Evolutionary conservation across 2,113 vertebrate species (phyloP), one percentile per base, ranked within the genome.

Genomic region (Catharus minimus): DNA sequence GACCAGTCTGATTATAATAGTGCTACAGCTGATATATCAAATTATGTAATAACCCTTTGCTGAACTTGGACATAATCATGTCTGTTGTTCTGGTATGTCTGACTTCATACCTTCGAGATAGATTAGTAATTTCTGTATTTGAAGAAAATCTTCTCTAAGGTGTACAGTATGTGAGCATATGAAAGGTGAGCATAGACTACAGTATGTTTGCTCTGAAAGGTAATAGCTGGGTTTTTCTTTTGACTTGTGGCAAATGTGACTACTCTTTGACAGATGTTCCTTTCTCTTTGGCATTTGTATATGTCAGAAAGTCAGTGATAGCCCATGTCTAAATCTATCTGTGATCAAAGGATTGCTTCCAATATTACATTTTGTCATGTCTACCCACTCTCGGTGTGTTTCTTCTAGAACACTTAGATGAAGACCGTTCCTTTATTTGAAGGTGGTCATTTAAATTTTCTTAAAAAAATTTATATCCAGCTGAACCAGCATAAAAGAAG

Each of bases 361-460:
- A 50, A 8, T 38, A 39, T 24, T 26, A 5, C 0, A 3, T 76
- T 76, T 76, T 64, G 4, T 64, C 15, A 60, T 44, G n/a, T 32
- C 36, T 55, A 33, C 2, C 8, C 28, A 15, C 8, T 50, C 69
- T 32, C 3, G 0, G 5, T 69, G 13, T 78, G 21, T 14, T 21
- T 64, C 62, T 83, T 73, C 18, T 58, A 30, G 53, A 89, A 76
- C 18, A 23, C 7, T 65, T 80, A 30, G 27, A 53, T 71, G 12
- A 79, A 38, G 47, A 47, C n/a, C 11, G 3, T 52, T 27, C 12
- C 11, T 71, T 82, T 50, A 61, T 46, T 60, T 78, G 5, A 21
- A 65, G 20, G 15, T 4, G 0, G 2, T 41, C 0, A 46, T 24
- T n/a, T 36, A 30, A 53, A 18, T 3, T 30, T 41, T 75, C 24